Base-by-base conservation (phyloP, 2,888 invertebrate genomes). In the Willowsia nigromaculata region DNA sequence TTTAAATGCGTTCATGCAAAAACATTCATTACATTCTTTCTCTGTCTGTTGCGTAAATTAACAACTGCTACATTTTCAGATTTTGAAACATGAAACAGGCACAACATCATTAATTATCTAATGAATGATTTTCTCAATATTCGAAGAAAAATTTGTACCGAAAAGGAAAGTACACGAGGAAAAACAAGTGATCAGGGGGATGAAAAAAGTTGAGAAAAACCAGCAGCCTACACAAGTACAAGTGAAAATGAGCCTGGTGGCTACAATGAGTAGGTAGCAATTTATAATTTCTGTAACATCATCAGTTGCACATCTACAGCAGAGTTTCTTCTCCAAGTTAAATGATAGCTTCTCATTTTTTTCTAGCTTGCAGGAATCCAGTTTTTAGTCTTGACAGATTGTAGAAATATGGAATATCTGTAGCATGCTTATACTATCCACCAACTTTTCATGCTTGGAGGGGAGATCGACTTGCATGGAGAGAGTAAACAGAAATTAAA, bases 311-410 rank as follows among this genome's bases (percentile, higher is more conserved):
- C 27, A n/a, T 37, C 22, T 27, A 1, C 33, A 68, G 15, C 50
- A 50, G 15, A 11, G 50, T 50, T 50, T 71, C 68, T 84, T n/a
- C n/a, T n/a, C n/a, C n/a, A n/a, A 43, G 43, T 85, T 59, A 76
- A 85, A 85, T 85, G 27, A 59, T 85, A 33, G 33, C 74, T 47
- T 50, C 50, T 50, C 9, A 37, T 50, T 50, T 47, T 27, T 25
- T 15, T 13, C n/a, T 68, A 2, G 18, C 30, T 59, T 56, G 40
- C n/a, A 85, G 56, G 68, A 85, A 85, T 85, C 85, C 85, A 85
- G 85, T 85, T 84, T 85, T 84, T 22, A 3, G 13, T 83, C 40
- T 68, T 80, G 80, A 86, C 43, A 65, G 85, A 85, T 85, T 85
- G 18, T 37, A 56, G 56, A 53, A 50, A 40, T 53, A 78, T 33